A percentile compares a stretch with the other conserved stretches of the same genome.
Conservation (phyloP, 2,113 vertebrate species). For the Amazona vittata region DNA sequence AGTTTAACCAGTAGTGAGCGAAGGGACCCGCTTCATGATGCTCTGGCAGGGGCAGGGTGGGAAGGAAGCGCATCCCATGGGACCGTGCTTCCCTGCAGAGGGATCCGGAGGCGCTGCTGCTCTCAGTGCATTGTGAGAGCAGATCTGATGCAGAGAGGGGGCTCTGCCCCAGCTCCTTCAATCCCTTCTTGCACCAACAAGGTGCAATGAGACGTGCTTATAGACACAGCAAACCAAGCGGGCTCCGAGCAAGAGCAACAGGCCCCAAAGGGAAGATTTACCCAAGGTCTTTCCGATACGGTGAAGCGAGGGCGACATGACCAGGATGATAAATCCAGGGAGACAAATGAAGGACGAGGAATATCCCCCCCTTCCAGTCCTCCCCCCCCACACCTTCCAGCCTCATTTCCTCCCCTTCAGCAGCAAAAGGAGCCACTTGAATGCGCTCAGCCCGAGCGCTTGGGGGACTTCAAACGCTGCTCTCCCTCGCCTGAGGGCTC, state of each 20-base stretch:
- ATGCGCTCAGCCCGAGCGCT: not conserved
- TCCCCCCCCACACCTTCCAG: not conserved
- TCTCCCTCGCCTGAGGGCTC: conserved; percentile 4
- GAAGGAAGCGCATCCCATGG: not conserved
- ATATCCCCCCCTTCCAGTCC: not conserved
- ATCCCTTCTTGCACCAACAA: not conserved
- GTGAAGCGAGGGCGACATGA: not conserved
- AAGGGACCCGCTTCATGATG: accelerated
- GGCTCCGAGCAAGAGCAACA: not conserved
- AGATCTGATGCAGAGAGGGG: not conserved
- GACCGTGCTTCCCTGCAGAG: accelerated
- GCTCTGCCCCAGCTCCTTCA: not conserved
- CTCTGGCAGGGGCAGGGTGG: accelerated
- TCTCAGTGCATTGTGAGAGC: not conserved
- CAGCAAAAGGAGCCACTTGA: not conserved
- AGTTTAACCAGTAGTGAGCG: accelerated
- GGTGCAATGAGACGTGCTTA: not conserved
- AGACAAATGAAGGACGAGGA: conserved; percentile 32
- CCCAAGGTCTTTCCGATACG: conserved; percentile 47
- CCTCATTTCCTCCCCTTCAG: conserved; percentile 24
- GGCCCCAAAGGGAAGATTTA: conserved; percentile 49
- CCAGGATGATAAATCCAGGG: conserved; percentile 24
- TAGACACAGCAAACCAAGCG: not conserved
- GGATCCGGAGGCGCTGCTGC: not conserved
- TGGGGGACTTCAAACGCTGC: not conserved